Evolutionary conservation across 2,113 vertebrate species (phyloP), one percentile per base, ranked within the genome.

Genomic region (Lucifuga dentata): DNA sequence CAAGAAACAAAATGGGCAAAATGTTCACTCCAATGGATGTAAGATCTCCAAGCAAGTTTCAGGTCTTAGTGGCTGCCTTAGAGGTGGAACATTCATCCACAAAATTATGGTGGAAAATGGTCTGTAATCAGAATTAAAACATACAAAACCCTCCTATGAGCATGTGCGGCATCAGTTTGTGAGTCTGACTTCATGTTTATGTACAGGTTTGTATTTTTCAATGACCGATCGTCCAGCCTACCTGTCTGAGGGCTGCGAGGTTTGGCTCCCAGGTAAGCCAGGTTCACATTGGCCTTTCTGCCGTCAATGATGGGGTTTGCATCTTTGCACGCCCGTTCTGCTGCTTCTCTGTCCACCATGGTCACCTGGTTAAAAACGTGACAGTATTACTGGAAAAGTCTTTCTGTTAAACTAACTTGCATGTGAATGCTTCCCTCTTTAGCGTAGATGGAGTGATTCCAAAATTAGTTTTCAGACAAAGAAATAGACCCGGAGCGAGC

Each of bases 261-360:
- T 86, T 98, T 98, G 38, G 97, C 97, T 76, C 97, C 97, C 70
- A 98, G 86, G 78, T 98, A 98, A 0, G 97, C 96, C 81, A 98
- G 91, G 92, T 98, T 98, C 63, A 98, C 96, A 0, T 98, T 98
- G 11, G 97, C 96, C 89, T 97, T 98, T 56, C 97, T 94, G 81
- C 96, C 97, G 10, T 98, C 97, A 0, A 98, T 98, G 91, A 97
- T 97, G 78, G 97, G 97, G 70, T 98, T 98, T 0, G 96, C 90
- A 57, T 98, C 97, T 88, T 98, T 98, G 87, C 97, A 98, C 0
- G 96, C 97, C 69, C 94, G 82, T 38, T 98, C 96, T 2, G 96
- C 97, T 0, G 96, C 94, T 0, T 88, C 92, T 44, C 95, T 88
- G 90, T 98, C 96, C 1, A 93, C 93, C 97, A 98, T 98, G 33